Evolutionary conservation across 2,797 vertebrate species (phyloP).

Genomic region (Melanotaenia nigrans): DNA sequence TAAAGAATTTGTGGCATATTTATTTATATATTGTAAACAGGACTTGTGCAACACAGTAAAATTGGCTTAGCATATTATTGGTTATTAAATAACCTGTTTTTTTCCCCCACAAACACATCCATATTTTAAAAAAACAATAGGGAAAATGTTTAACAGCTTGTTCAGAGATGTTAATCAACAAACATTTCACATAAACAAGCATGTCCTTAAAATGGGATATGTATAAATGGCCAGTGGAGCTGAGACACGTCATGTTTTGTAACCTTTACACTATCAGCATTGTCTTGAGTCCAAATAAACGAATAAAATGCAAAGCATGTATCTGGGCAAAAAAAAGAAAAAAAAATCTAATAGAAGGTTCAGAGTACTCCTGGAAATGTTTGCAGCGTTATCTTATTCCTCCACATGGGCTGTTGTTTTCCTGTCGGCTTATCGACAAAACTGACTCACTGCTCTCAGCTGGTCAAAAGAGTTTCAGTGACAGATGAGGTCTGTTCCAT

Average conservation of each 20-base stretch:
- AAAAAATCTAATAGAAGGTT: constrained; percentile 32
- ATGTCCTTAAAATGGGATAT: not conserved
- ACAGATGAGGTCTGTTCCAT: constrained; percentile 72
- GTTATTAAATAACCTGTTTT: constrained; percentile 56
- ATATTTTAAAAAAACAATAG: constrained; percentile 11
- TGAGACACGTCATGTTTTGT: constrained; percentile 15
- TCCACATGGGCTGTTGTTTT: constrained; percentile 79
- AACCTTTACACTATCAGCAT: not conserved
- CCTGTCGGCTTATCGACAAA: constrained; percentile 75
- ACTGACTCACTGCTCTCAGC: constrained; percentile 73
- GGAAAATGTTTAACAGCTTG: constrained; percentile 3
- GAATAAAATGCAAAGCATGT: constrained; percentile 41
- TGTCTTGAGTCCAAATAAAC: constrained; percentile 24
- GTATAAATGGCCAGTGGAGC: no score
- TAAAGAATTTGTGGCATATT: constrained; percentile 12
- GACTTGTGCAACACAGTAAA: constrained; percentile 38
- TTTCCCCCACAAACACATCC: constrained; percentile 14
- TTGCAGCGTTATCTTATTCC: constrained; percentile 77
- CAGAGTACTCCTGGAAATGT: constrained; percentile 75
- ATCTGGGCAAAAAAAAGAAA: constrained; percentile 13
- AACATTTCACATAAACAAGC: constrained; percentile 12
- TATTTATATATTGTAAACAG: constrained; percentile 40
- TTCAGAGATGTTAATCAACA: constrained; percentile 2
- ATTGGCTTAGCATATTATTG: constrained; percentile 28
- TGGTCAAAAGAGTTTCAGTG: constrained; percentile 71